Conservation (phyloP, 2,888 invertebrate genomes). For the Anthrax anthrax region DNA sequence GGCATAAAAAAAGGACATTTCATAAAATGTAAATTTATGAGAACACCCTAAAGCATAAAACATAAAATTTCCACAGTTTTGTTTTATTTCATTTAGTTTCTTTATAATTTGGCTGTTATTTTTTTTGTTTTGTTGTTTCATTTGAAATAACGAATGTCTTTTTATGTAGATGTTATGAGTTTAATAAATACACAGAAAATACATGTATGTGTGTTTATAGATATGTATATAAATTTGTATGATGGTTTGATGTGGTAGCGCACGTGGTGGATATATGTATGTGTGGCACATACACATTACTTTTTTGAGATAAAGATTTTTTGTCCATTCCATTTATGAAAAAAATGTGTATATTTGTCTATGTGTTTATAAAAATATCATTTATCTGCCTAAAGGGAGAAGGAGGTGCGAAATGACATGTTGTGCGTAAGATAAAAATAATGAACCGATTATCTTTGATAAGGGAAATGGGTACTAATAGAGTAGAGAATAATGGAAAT, state of each 20-base stretch:
- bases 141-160: neutral
- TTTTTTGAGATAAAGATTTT: neutral
- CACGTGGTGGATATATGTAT: too few relatives aligned
- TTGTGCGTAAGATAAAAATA: slow-evolving; percentile 3
- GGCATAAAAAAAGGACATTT: neutral
- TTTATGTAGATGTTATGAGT: too few relatives aligned
- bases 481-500: neutral
- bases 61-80: neutral
- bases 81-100: neutral
- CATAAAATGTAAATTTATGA: neutral
- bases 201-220: too few relatives aligned
- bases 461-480: neutral
- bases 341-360: neutral
- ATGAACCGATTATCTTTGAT: slow-evolving; percentile 7
- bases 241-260: too few relatives aligned
- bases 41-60: neutral
- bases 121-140: neutral
- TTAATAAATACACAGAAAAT: too few relatives aligned
- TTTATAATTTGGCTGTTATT: too few relatives aligned
- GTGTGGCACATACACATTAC: too few relatives aligned
- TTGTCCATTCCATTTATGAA: neutral
- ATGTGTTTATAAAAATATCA: neutral
- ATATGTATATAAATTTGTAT: too few relatives aligned
- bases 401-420: neutral
- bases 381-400: neutral